Base-by-base conservation (phyloP, 2,113 vertebrate species). In the Passerina amoena region DNA sequence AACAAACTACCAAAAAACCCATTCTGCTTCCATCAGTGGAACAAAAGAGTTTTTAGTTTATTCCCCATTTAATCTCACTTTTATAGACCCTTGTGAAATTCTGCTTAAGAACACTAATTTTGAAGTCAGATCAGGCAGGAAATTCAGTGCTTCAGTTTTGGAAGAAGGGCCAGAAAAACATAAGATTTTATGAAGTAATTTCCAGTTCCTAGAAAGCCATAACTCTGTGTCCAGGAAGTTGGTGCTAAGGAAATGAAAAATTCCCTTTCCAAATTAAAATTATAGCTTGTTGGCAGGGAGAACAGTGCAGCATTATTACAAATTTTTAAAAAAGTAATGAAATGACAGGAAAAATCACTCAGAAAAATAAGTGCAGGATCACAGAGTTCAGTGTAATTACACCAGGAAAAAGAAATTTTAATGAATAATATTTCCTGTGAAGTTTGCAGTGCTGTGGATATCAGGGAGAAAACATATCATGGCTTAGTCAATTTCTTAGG, bases 291-390 rank as follows among this genome's bases (percentile, higher is more conserved):
- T 64, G 14, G 2, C 15, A n/a, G 23, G 7, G 8, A 71, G 28
- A 35, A 88, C 33, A 78, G 3, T 0, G 0, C 7, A 77, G 9
- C 8, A 33, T 13, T 23, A n/a, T 17, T 23, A 22, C 2, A 60
- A 37, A 37, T 66, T 44, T 63, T 6, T 35, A 15, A 51, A 40
- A 60, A 86, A 61, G 22, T 24, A 50, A 35, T 9, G 23, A 57
- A 71, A 60, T 28, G 0, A 66, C 10, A 54, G 22, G 25, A 72
- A 68, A 83, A 64, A 18, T 37, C 8, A 54, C 11, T 79, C 9
- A 63, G 16, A 76, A 4, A 53, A 42, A 59, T 51, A 35, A n/a
- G 6, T 68, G 15, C 11, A 59, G 25, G 25, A 76, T 72, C 60
- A 59, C 3, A 38, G 23, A 33, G 9, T 40, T 57, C 13, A 37